Percentiles rank a stretch among this genome's conserved stretches.
Conservation (phyloP, 2,113 vertebrate genomes). For the Synodontis membranacea region DNA sequence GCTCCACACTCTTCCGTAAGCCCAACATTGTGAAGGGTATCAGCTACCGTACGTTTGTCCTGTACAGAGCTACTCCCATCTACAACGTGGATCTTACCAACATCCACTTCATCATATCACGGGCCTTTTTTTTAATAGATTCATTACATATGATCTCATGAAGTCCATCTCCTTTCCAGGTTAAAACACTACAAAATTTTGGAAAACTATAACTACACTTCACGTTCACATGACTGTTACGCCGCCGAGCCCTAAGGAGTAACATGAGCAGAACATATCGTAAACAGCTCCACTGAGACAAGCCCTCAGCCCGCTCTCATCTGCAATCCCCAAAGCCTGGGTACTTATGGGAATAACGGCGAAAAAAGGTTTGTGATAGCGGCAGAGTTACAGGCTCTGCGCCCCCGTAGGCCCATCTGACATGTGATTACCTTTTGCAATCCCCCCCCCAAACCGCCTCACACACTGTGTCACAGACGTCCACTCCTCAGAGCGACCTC, state of each 20-base stretch:
- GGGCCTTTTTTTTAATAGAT: not conserved
- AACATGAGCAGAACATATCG: slow-evolving; percentile 41
- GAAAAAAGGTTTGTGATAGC: slow-evolving; percentile 33
- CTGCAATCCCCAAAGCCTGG: slow-evolving; percentile 35
- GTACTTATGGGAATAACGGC: slow-evolving; percentile 48
- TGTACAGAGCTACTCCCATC: not conserved
- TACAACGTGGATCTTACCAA: not conserved
- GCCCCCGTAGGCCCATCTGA: slow-evolving; percentile 45
- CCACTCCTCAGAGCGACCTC: slow-evolving; percentile 59
- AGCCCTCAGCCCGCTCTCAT: slow-evolving; percentile 41
- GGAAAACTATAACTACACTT: not conserved
- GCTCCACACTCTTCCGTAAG: too few species aligned
- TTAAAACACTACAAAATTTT: slow-evolving; percentile 2
- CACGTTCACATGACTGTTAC: not conserved
- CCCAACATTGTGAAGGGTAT: not conserved
- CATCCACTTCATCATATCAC: not conserved
- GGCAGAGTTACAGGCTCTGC: slow-evolving; percentile 35
- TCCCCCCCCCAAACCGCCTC: slow-evolving; percentile 24
- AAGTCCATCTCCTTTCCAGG: not conserved
- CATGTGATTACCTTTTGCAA: slow-evolving; percentile 54
- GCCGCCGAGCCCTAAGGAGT: slow-evolving; percentile 1
- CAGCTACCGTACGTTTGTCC: not conserved
- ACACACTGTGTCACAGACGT: slow-evolving; percentile 52
- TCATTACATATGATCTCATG: not conserved
- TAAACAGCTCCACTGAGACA: slow-evolving; percentile 44